Evolutionary conservation across 2,113 vertebrate species (phyloP).

Genomic region (Tautogolabrus adspersus): DNA sequence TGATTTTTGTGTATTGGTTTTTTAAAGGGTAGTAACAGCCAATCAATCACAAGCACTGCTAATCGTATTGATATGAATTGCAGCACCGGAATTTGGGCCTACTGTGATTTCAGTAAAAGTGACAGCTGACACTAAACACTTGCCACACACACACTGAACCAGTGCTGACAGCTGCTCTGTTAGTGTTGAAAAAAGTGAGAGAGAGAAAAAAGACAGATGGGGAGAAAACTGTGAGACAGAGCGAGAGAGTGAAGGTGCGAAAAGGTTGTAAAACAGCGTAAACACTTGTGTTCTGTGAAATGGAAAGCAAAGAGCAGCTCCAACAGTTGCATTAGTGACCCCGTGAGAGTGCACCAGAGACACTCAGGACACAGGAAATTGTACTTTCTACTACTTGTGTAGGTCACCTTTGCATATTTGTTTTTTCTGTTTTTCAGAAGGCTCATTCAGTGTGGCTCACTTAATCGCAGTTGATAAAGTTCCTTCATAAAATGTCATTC

Average conservation of each 20-base stretch:
- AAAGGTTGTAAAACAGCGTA: slow-evolving; percentile 41
- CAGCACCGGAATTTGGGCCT: background rate
- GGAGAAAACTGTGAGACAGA: background rate
- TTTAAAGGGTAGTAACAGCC: background rate
- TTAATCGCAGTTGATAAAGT: slow-evolving; percentile 41
- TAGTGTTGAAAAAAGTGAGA: slow-evolving; percentile 22
- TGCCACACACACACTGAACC: background rate
- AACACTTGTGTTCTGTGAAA: slow-evolving; percentile 51
- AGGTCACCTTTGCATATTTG: slow-evolving; percentile 16
- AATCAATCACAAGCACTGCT: background rate
- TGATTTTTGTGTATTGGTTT: background rate
- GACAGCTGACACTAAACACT: background rate
- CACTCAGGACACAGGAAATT: background rate
- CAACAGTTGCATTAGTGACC: slow-evolving; percentile 57
- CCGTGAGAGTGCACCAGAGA: slow-evolving; percentile 32
- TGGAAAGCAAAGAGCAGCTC: slow-evolving; percentile 39
- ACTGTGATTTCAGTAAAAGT: background rate
- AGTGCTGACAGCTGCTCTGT: slow-evolving; percentile 29
- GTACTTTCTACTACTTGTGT: background rate
- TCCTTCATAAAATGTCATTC: slow-evolving; percentile 39
- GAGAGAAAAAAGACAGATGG: background rate
- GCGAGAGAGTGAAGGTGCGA: slow-evolving; percentile 24
- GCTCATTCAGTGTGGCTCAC: slow-evolving; percentile 27
- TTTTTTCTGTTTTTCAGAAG: background rate
- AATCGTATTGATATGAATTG: background rate